A percentile compares a stretch with the other conserved stretches of the same genome.
Conservation (phyloP, 2,113 vertebrate species). For the Salvelinus namaycush region DNA sequence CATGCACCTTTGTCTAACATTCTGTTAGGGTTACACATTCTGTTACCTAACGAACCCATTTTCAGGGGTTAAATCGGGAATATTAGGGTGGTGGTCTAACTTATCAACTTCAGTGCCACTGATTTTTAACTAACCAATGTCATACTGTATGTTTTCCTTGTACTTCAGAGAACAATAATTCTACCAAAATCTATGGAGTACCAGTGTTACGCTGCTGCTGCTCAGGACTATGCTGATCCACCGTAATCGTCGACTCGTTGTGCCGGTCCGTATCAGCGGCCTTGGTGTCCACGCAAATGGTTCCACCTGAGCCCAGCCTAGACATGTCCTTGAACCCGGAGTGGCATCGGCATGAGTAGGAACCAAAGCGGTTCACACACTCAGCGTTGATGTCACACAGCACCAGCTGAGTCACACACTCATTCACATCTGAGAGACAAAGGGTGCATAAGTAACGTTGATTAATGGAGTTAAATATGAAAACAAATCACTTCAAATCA, state of each 20-base stretch:
- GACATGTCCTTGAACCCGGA: conserved; percentile 71
- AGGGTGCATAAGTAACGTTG: not conserved
- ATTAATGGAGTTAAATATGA: not conserved
- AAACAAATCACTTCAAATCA: not conserved
- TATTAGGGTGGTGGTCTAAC: too few species aligned
- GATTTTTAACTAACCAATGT: too few species aligned
- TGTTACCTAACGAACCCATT: not conserved
- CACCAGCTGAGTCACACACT: conserved; percentile 71
- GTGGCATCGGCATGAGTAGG: conserved; percentile 74
- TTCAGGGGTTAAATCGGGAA: not conserved
- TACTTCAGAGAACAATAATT: too few species aligned
- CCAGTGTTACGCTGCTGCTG: not conserved
- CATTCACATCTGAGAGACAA: conserved; percentile 72
- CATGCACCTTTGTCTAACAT: not conserved
- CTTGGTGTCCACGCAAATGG: conserved; percentile 50
- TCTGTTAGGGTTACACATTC: not conserved
- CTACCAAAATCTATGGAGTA: not conserved
- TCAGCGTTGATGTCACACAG: conserved; percentile 73
- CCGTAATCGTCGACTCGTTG: not conserved
- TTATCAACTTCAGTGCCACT: too few species aligned
- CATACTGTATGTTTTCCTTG: too few species aligned
- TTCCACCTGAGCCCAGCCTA: conserved; percentile 59
- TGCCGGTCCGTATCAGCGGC: conserved; percentile 22
- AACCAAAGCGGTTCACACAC: conserved; percentile 72
- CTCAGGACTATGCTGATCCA: not conserved